Percentiles rank a stretch among this genome's conserved stretches.
These are phyloP conservation scores for Ormyrus thymus DNA, from an alignment of 2,888 invertebrate genomes.

Conservation along the genomic window DNA sequence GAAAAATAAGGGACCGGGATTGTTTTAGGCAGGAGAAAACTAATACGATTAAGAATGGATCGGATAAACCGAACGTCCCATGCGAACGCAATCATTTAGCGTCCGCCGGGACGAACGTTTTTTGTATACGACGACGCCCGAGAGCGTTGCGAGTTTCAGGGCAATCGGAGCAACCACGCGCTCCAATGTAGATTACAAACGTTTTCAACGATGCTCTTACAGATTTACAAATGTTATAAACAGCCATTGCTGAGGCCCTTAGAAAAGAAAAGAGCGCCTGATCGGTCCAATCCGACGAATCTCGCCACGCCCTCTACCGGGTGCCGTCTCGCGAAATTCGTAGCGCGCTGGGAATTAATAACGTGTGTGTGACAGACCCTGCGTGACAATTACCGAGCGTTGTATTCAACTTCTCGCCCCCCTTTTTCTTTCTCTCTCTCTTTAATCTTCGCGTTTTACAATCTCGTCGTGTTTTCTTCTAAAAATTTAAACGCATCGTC, in stretches of 20 bases:
- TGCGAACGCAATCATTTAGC: constrained; percentile 62
- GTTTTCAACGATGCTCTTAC: neutral
- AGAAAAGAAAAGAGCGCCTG: constrained; percentile 31
- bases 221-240: neutral
- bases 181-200: neutral
- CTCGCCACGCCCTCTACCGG: constrained; percentile 30
- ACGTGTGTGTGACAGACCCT: constrained; percentile 39
- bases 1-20: constrained; percentile 53
- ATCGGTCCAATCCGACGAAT: constrained; percentile 54
- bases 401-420: constrained; percentile 47
- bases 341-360: constrained; percentile 42
- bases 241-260: constrained; percentile 7
- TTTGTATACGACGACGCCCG: constrained; percentile 46
- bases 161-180: constrained; percentile 55
- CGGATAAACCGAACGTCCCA: constrained; percentile 64
- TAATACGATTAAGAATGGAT: constrained; percentile 44
- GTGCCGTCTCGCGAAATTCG: constrained; percentile 44
- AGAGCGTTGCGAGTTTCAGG: constrained; percentile 51
- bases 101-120: constrained; percentile 68
- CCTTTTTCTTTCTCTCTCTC: constrained; percentile 46
- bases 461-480: neutral
- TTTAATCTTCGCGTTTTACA: constrained; percentile 44
- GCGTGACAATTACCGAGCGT: constrained; percentile 53
- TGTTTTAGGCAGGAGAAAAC: constrained; percentile 5
- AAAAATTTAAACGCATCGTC: constrained; percentile 46